Conservation (phyloP, 1,140 invertebrate species). For the Bombyx mandarina region DNA sequence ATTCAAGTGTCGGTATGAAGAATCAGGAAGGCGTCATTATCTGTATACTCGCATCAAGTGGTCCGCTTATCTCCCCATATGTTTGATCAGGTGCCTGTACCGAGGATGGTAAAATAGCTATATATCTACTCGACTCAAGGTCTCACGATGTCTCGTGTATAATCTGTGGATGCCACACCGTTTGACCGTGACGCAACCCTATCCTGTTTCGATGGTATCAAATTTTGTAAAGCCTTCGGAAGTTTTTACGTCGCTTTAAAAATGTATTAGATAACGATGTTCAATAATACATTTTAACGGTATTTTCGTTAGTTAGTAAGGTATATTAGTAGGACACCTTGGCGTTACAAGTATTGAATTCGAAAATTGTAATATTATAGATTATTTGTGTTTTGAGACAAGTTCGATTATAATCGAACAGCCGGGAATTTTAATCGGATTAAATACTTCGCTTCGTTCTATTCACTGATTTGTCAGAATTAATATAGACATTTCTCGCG, state of each 20-base stretch:
- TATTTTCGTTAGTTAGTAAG: background rate
- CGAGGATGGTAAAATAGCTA: slow-evolving; percentile 37
- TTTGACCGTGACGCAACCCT: slow-evolving; percentile 49
- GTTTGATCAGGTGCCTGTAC: slow-evolving; percentile 61
- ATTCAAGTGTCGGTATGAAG: background rate
- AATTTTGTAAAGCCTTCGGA: slow-evolving; percentile 16
- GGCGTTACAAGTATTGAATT: no score
- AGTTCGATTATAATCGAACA: no score
- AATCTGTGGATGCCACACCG: slow-evolving; percentile 24
- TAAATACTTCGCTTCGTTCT: no score
- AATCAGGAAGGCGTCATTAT: slow-evolving; percentile 52
- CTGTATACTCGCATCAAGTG: slow-evolving; percentile 60
- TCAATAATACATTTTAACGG: slow-evolving; percentile 1
- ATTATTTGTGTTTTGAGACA: no score
- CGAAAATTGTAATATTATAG: no score
- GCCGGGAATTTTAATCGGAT: no score
- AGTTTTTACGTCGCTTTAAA: no score
- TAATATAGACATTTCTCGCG: no score
- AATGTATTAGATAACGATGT: no score
- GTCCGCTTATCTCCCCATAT: slow-evolving; percentile 56
- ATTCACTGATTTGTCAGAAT: no score
- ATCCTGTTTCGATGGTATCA: slow-evolving; percentile 38
- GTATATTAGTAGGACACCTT: no score
- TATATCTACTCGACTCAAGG: slow-evolving; percentile 26
- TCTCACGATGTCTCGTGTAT: slow-evolving; percentile 23